A percentile compares a stretch with the other conserved stretches of the same genome.
Evolutionary conservation across 2,797 vertebrate genomes (phyloP).

Genomic region (Silurus lanzhouensis): DNA sequence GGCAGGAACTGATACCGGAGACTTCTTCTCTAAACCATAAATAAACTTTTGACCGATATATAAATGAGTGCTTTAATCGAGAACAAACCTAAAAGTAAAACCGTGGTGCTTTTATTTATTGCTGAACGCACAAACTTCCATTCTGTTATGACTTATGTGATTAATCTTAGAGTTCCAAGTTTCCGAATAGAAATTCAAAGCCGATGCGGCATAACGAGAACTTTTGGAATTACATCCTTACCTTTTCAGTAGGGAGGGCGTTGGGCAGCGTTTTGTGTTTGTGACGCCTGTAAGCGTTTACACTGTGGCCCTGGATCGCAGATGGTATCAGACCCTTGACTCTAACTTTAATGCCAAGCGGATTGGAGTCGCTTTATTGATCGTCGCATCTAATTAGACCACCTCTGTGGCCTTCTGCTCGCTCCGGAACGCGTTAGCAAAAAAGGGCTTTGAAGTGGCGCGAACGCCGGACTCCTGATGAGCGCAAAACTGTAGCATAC

Average conservation of each 20-base stretch:
- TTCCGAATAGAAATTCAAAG: not conserved
- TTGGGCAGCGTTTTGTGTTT: not conserved
- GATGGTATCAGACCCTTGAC: slow-evolving; percentile 61
- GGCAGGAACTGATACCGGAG: not conserved
- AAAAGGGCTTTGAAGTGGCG: slow-evolving; percentile 60
- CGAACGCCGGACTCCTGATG: slow-evolving; percentile 53
- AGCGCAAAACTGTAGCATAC: slow-evolving; percentile 34
- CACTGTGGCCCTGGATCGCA: slow-evolving; percentile 65
- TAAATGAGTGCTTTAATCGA: not conserved
- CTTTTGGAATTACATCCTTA: not conserved
- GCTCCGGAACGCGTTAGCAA: slow-evolving; percentile 42
- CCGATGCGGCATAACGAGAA: too few relatives aligned
- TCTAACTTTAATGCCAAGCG: slow-evolving; percentile 61
- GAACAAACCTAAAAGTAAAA: not conserved
- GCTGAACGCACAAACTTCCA: too few relatives aligned
- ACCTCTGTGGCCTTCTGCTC: slow-evolving; percentile 42
- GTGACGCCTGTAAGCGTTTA: slow-evolving; percentile 53
- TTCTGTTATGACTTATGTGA: not conserved
- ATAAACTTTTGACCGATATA: too few relatives aligned
- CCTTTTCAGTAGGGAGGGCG: not conserved
- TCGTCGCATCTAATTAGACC: slow-evolving; percentile 64
- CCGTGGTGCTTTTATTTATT: not conserved
- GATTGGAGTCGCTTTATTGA: slow-evolving; percentile 61
- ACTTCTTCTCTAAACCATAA: not conserved
- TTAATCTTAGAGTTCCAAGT: not conserved